Conservation (phyloP, 2,113 vertebrate genomes). For the Rostratula benghalensis region DNA sequence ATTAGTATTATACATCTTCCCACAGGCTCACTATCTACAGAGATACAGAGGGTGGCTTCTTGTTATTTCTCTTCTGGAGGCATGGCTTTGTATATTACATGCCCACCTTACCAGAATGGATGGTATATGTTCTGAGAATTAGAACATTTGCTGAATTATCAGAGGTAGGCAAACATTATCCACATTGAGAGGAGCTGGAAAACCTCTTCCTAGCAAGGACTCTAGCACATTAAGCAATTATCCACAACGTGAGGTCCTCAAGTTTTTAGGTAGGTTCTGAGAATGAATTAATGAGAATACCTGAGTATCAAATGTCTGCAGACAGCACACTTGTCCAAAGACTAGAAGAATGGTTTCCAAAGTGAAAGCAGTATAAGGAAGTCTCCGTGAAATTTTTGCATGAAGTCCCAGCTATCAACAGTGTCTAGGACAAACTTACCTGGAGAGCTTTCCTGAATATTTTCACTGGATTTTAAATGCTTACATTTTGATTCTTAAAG, state of each 20-base stretch:
- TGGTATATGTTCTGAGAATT: background rate
- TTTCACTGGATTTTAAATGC: background rate
- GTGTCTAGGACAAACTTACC: background rate
- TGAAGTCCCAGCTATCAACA: background rate
- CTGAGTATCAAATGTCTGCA: background rate
- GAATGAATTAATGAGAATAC: background rate
- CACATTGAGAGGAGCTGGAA: background rate
- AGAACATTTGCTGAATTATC: background rate
- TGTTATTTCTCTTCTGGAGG: background rate
- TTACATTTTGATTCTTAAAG: background rate
- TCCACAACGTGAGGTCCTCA: background rate
- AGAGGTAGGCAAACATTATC: background rate
- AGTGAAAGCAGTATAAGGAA: background rate
- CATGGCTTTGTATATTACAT: background rate
- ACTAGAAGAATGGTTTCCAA: background rate
- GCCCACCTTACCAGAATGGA: background rate
- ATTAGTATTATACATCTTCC: background rate
- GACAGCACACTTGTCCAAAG: background rate
- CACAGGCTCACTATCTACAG: background rate
- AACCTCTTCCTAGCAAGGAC: background rate
- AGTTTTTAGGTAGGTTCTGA: background rate
- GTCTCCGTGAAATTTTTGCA: background rate
- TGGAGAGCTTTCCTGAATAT: background rate
- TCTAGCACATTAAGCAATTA: background rate
- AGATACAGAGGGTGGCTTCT: background rate